These are phyloP conservation scores for Drosophila rubida DNA, from an alignment of 2,888 invertebrate genomes.

Conservation along the genomic window DNA sequence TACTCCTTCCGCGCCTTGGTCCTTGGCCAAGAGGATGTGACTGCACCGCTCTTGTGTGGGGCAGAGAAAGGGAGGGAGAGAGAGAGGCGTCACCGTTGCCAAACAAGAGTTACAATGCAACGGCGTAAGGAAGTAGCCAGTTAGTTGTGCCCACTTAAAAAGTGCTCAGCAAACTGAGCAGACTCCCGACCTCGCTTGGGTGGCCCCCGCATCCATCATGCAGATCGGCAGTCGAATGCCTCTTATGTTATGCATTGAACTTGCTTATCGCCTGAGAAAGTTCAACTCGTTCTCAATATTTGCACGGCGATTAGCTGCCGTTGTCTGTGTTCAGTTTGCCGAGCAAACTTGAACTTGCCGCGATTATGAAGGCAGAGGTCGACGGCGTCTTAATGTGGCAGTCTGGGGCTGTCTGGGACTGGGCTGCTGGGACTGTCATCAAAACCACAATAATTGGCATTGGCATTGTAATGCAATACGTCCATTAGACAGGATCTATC, in stretches of 20 bases:
- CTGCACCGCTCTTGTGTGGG: not conserved
- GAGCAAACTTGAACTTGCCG: slow-evolving; percentile 6
- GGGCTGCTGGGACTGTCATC: slow-evolving; percentile 4
- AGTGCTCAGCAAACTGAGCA: slow-evolving; percentile 39
- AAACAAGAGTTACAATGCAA: slow-evolving; percentile 61
- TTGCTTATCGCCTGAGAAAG: not conserved
- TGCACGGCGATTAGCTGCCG: not conserved
- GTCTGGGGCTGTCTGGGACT: not conserved
- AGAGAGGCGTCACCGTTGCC: slow-evolving; percentile 45
- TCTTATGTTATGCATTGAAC: slow-evolving; percentile 3
- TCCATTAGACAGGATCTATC: slow-evolving; percentile 6
- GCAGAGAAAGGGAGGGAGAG: slow-evolving; percentile 18
- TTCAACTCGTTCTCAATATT: slow-evolving; percentile 10
- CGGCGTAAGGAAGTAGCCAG: slow-evolving; percentile 82
- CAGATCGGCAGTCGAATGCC: slow-evolving; percentile 1
- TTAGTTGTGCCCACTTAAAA: slow-evolving; percentile 79
- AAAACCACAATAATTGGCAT: slow-evolving; percentile 73
- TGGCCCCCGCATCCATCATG: slow-evolving; percentile 26
- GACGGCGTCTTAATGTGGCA: slow-evolving; percentile 1
- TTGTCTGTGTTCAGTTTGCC: not conserved
- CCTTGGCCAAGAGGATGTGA: slow-evolving; percentile 1
- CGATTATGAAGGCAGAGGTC: no score
- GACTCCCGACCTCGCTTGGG: slow-evolving; percentile 25
- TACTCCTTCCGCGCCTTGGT: slow-evolving; percentile 3
- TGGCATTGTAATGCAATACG: slow-evolving; percentile 71